phyloP scores from a whole-genome alignment of 2,888 invertebrate genomes.

The Trichacis sp. region DNA sequence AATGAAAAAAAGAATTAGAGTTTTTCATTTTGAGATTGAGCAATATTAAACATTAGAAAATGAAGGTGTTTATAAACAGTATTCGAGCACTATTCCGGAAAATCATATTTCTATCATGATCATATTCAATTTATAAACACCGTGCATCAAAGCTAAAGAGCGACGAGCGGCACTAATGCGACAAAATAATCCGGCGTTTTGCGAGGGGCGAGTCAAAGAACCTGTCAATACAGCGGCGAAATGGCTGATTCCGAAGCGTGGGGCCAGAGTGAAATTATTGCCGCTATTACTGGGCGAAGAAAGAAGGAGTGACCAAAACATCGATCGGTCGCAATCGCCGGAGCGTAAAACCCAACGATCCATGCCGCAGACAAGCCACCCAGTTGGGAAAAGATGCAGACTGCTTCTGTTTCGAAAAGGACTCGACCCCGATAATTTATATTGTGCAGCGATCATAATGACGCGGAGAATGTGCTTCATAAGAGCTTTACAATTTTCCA shows the following conservation, averaged over 20 bases:
- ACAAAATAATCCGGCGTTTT: slow-evolving; percentile 18
- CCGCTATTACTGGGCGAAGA: slow-evolving; percentile 34
- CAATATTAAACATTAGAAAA: too few relatives aligned
- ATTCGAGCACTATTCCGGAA: too few relatives aligned
- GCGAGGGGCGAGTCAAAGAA: slow-evolving; percentile 15
- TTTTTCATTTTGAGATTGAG: too few relatives aligned
- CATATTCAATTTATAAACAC: too few relatives aligned
- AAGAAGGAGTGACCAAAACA: slow-evolving; percentile 29
- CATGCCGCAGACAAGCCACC: slow-evolving; percentile 41
- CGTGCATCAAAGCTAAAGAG: too few relatives aligned
- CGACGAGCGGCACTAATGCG: background rate
- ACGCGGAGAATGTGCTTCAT: slow-evolving; percentile 3
- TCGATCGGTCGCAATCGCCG: slow-evolving; percentile 41
- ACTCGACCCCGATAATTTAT: slow-evolving; percentile 30
- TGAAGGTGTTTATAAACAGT: too few relatives aligned
- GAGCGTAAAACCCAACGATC: slow-evolving; percentile 52
- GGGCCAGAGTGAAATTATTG: slow-evolving; percentile 37
- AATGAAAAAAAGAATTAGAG: too few relatives aligned
- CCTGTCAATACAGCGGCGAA: slow-evolving; percentile 29
- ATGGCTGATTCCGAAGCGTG: slow-evolving; percentile 15
- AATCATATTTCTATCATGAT: too few relatives aligned
- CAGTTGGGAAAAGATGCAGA: slow-evolving; percentile 29
- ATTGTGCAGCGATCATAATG: slow-evolving; percentile 10
- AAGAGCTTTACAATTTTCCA: background rate
- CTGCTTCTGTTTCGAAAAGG: slow-evolving; percentile 27